These are phyloP conservation scores for Idaea biselata DNA, from an alignment of 2,888 invertebrate species.

Conservation along the genomic window DNA sequence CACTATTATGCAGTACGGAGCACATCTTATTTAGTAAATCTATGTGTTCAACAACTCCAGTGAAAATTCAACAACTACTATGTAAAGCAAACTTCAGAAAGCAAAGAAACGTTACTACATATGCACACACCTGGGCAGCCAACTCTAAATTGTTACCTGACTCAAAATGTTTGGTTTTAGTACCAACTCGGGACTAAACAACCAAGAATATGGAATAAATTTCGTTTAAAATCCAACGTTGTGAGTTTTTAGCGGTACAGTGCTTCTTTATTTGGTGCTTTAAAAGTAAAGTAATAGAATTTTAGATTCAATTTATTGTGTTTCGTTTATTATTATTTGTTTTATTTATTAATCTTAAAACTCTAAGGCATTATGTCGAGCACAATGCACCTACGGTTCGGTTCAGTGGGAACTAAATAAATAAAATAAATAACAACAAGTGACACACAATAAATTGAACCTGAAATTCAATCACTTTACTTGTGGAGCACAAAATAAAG, in stretches of 20 bases:
- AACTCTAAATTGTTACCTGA: conserved; percentile 37
- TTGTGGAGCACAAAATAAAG: too few species aligned
- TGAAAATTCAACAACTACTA: background rate
- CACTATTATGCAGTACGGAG: too few species aligned
- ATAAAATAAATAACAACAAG: too few species aligned
- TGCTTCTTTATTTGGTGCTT: conserved; percentile 29
- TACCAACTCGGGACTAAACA: conserved; percentile 30
- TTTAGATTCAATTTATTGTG: conserved; percentile 28
- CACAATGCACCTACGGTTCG: too few species aligned
- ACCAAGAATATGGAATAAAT: conserved; percentile 38
- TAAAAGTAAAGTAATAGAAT: conserved; percentile 31
- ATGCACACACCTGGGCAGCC: conserved; percentile 32
- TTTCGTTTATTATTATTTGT: conserved; percentile 10
- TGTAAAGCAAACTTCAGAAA: conserved; percentile 21
- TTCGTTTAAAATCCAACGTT: conserved; percentile 41
- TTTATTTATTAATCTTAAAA: conserved; percentile 1
- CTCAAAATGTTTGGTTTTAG: conserved; percentile 40
- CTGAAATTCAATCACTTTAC: too few species aligned
- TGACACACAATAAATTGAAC: too few species aligned
- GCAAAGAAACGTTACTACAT: conserved; percentile 31
- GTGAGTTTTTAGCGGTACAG: conserved; percentile 27
- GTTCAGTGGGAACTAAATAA: too few species aligned
- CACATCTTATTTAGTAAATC: background rate
- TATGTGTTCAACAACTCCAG: background rate
- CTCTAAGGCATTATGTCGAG: too few species aligned